Base-by-base conservation (phyloP, 2,797 vertebrate genomes). In the Acanthurus lineatus region DNA sequence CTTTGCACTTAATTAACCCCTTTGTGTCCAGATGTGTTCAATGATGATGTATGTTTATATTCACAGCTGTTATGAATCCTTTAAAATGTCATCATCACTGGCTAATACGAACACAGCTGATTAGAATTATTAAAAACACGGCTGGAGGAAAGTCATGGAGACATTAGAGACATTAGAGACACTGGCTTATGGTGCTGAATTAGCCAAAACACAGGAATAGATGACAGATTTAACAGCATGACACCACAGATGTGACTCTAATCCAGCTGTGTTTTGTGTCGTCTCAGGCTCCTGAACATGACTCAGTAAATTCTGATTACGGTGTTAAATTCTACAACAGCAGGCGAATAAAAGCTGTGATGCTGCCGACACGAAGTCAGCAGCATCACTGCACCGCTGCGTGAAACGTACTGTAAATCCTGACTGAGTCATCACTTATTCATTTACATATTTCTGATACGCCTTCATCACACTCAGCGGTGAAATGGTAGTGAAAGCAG, bases 101-200 rank as follows among this genome's bases (percentile, higher is more conserved):
- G 22, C n/a, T 68, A 51, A 45, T 22, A 49, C 52, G 49, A 35
- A 61, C 19, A 7, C 38, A n/a, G 60, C 66, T 59, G n/a, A 48
- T 14, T 42, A 56, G 35, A 28, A n/a, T 59, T 10, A 61, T 42
- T n/a, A 42, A 54, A 64, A 16, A 5, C 4, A 17, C 15, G 1
- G 52, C 52, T 14, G 51, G 25, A 25, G 38, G 48, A 45, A 28
- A 59, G 20, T 28, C 28, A 28, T 28, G 28, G 28, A 28, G 28
- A 28, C 28, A 28, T 28, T 28, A 28, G 28, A 52, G 20, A 15
- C 51, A 40, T 54, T 1, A 0, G 22, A 35, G 44, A 19, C 53
- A 2, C 17, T 10, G 17, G n/a, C 20, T 73, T 45, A 2, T 38
- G 35, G 38, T 28, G 40, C 25, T 16, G 52, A 69, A 57, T 76